Evolutionary conservation across 2,113 vertebrate genomes (phyloP).

Genomic region (Neotoma lepida): DNA sequence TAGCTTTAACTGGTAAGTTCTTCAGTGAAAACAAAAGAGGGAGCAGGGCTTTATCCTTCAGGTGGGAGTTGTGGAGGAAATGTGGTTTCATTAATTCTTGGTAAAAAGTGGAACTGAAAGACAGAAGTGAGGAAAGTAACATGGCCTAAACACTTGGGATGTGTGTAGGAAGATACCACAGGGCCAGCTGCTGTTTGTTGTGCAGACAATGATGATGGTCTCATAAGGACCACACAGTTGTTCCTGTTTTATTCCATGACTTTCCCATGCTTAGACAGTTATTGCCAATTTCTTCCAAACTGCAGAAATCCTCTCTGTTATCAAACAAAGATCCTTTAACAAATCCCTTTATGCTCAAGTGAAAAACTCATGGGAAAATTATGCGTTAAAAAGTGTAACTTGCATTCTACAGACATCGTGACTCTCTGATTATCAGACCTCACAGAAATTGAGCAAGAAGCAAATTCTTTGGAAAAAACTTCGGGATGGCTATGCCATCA

Average conservation of each 20-base stretch:
- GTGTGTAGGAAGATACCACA: background rate
- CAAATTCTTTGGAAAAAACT: constrained; percentile 53
- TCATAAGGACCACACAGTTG: background rate
- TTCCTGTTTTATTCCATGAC: background rate
- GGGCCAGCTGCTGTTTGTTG: background rate
- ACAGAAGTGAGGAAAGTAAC: background rate
- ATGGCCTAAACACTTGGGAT: too few species aligned
- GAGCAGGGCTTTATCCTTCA: too few species aligned
- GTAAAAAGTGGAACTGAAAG: background rate
- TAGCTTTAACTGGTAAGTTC: background rate
- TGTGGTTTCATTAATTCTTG: background rate
- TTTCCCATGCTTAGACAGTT: background rate
- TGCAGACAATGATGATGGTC: background rate
- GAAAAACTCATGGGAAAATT: constrained; percentile 57
- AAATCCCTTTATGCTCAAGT: constrained; percentile 27
- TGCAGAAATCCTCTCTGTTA: constrained; percentile 57
- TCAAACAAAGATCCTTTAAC: constrained; percentile 71
- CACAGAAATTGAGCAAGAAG: constrained; percentile 8
- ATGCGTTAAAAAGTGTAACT: constrained; percentile 37
- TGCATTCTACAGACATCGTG: constrained; percentile 50
- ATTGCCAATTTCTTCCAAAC: constrained; percentile 46
- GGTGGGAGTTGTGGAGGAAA: background rate
- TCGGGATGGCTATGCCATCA: constrained; percentile 48
- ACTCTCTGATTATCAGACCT: constrained; percentile 20
- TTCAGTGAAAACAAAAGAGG: background rate